These are phyloP conservation scores for Oreochromis mossambicus DNA, from an alignment of 2,797 vertebrate species.

Conservation along the genomic window DNA sequence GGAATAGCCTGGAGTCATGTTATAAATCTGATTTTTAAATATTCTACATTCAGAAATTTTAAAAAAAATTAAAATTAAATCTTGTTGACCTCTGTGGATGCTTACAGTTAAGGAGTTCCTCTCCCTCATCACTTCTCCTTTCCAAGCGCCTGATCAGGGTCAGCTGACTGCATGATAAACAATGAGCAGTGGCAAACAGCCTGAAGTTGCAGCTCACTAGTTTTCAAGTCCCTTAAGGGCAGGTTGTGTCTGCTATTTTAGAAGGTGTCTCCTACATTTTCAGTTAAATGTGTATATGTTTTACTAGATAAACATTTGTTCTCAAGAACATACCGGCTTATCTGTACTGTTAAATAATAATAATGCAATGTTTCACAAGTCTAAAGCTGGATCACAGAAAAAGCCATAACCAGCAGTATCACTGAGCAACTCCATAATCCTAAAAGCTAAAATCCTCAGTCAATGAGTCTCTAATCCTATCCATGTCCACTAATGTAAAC, in stretches of 20 bases:
- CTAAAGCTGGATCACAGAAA: slow-evolving; percentile 75
- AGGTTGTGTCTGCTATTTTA: slow-evolving; percentile 23
- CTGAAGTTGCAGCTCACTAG: slow-evolving; percentile 64
- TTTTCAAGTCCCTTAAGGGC: slow-evolving; percentile 52
- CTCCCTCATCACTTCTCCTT: slow-evolving; percentile 76
- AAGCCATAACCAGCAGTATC: slow-evolving; percentile 80
- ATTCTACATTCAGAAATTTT: background rate
- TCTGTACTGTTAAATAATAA: slow-evolving; percentile 34
- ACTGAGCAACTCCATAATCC: slow-evolving; percentile 89
- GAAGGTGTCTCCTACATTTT: slow-evolving; percentile 14
- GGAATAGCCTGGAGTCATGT: background rate
- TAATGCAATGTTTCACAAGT: slow-evolving; percentile 57
- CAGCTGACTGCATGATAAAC: slow-evolving; percentile 79
- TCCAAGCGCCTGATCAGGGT: slow-evolving; percentile 79
- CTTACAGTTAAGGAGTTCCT: slow-evolving; percentile 66
- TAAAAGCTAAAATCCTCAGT: slow-evolving; percentile 86
- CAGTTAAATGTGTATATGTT: background rate
- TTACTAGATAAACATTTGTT: slow-evolving; percentile 3
- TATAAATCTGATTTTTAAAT: background rate
- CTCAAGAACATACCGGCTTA: slow-evolving; percentile 11
- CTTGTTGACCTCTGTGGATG: slow-evolving; percentile 54
- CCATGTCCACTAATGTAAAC: slow-evolving; percentile 75
- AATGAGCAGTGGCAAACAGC: slow-evolving; percentile 74
- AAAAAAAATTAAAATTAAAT: slow-evolving; percentile 5
- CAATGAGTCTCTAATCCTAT: slow-evolving; percentile 93